phyloP scores from a whole-genome alignment of 2,888 invertebrate genomes.

The Archips xylosteana region DNA sequence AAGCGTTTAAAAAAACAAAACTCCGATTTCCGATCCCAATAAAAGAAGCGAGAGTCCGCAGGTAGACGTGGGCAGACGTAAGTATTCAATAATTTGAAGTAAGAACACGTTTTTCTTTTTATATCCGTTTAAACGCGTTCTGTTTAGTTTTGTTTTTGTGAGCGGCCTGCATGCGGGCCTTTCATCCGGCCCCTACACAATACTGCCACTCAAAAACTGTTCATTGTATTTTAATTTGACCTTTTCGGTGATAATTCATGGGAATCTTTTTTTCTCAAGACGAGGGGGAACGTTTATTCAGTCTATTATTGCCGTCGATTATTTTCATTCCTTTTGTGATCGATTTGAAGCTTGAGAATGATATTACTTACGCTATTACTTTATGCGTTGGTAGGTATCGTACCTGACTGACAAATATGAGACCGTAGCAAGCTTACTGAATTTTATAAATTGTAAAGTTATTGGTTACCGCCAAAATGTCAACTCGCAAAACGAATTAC shows the following conservation, averaged over 20 bases:
- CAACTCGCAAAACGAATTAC: constrained; percentile 9
- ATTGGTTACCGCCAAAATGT: constrained; percentile 5
- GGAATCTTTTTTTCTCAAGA: constrained; percentile 71
- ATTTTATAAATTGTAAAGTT: not conserved
- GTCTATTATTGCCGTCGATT: constrained; percentile 79
- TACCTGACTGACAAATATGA: not conserved
- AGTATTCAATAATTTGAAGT: constrained; percentile 82
- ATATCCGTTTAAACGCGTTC: constrained; percentile 84
- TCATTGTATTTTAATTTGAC: constrained; percentile 86
- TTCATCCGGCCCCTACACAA: constrained; percentile 82
- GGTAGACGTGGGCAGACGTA: constrained; percentile 82
- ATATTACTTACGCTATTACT: constrained; percentile 44
- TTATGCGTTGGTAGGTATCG: not conserved
- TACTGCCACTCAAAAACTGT: constrained; percentile 85
- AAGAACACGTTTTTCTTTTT: constrained; percentile 84
- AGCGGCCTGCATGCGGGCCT: constrained; percentile 78
- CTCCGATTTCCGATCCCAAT: constrained; percentile 68
- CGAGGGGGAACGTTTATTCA: constrained; percentile 78
- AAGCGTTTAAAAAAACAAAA: constrained; percentile 33
- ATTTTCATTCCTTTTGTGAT: constrained; percentile 76
- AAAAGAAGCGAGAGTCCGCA: constrained; percentile 65
- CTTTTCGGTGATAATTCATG: constrained; percentile 86
- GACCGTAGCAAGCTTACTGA: not conserved
- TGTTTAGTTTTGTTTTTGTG: constrained; percentile 85
- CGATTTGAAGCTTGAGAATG: constrained; percentile 63